Percentiles rank a stretch among this genome's conserved stretches.
These are phyloP conservation scores for Petaurus breviceps DNA, from an alignment of 2,113 vertebrate species.

Conservation along the genomic window DNA sequence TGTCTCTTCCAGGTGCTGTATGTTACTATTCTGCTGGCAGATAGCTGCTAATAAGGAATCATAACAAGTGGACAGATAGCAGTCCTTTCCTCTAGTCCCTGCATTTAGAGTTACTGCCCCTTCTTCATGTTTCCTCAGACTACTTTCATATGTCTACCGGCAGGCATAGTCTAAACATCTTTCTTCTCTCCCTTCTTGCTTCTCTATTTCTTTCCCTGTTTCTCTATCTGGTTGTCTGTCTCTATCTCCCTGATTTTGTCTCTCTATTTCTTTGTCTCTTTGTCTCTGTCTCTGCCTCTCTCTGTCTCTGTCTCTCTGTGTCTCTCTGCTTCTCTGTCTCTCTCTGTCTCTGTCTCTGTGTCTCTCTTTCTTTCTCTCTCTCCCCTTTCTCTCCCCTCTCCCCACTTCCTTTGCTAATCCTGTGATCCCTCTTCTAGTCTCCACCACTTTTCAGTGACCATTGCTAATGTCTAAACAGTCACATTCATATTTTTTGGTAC, in stretches of 20 bases:
- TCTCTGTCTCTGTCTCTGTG: too few relatives aligned
- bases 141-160: neutral
- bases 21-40: neutral
- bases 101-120: neutral
- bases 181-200: neutral
- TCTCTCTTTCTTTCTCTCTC: too few relatives aligned
- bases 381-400: neutral
- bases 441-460: neutral
- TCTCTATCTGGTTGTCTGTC: neutral
- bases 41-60: neutral
- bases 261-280: neutral
- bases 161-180: neutral
- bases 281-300: neutral
- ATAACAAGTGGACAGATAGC: neutral
- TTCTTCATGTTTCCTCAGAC: neutral
- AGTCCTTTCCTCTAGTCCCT: neutral
- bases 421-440: neutral
- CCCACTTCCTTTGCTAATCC: neutral
- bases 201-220: neutral
- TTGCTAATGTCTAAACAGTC: neutral
- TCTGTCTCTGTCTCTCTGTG: neutral
- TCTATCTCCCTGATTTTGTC: too few relatives aligned
- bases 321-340: too few relatives aligned
- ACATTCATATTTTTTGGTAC: neutral
- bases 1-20: neutral